Evolutionary conservation across 2,888 invertebrate genomes (phyloP).

Genomic region (Sceliomorpha sp.): DNA sequence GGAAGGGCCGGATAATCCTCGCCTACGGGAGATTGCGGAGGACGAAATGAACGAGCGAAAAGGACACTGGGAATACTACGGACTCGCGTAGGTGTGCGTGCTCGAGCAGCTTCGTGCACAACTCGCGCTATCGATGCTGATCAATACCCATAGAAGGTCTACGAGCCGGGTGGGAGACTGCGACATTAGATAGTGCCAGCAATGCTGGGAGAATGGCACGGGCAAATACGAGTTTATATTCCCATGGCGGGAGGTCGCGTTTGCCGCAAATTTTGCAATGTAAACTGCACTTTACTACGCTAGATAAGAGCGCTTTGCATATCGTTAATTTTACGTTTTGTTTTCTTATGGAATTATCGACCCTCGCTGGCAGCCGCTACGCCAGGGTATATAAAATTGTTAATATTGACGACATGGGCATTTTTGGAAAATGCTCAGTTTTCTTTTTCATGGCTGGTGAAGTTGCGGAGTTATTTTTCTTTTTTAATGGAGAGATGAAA

Average conservation of each 20-base stretch:
- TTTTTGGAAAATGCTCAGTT: no score
- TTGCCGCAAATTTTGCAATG: slow-evolving; percentile 48
- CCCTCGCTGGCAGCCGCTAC: no score
- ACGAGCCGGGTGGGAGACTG: slow-evolving; percentile 38
- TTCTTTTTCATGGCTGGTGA: no score
- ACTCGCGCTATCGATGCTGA: slow-evolving; percentile 61
- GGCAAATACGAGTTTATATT: slow-evolving; percentile 50
- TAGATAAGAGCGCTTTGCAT: slow-evolving; percentile 50
- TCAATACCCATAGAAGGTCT: slow-evolving; percentile 64
- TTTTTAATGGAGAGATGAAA: no score
- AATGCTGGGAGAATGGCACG: slow-evolving; percentile 41
- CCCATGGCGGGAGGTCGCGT: slow-evolving; percentile 48
- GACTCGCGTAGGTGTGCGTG: slow-evolving; percentile 37
- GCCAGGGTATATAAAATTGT: no score
- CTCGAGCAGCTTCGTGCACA: slow-evolving; percentile 9
- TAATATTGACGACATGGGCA: no score
- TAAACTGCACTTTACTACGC: slow-evolving; percentile 48
- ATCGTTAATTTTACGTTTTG: slow-evolving; percentile 45
- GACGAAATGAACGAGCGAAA: slow-evolving; percentile 69
- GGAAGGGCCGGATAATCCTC: slow-evolving; percentile 73
- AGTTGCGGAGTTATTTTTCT: no score
- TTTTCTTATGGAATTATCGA: slow-evolving; percentile 36
- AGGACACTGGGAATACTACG: slow-evolving; percentile 56
- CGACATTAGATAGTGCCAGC: slow-evolving; percentile 49
- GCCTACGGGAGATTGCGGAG: slow-evolving; percentile 75